phyloP scores from a whole-genome alignment of 2,113 vertebrate species.

The Tenrec ecaudatus region DNA sequence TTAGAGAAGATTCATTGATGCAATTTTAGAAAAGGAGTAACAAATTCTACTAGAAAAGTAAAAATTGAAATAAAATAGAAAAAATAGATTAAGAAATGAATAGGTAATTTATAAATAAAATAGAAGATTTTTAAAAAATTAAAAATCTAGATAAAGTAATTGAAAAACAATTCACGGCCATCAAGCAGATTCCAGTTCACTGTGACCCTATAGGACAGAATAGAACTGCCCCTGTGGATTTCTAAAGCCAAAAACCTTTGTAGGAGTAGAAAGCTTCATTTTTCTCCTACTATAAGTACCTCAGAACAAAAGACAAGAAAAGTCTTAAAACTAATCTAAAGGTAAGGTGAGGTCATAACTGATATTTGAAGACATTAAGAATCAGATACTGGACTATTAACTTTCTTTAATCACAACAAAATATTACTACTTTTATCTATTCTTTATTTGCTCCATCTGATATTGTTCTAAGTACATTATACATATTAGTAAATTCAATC shows the following conservation, averaged over 20 bases:
- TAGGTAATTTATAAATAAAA: not conserved
- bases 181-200: too few relatives aligned
- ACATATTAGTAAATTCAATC: not conserved
- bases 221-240: too few relatives aligned
- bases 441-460: not conserved
- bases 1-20: not conserved
- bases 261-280: too few relatives aligned
- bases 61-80: not conserved
- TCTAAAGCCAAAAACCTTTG: too few relatives aligned
- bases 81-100: not conserved
- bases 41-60: not conserved
- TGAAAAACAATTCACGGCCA: too few relatives aligned
- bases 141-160: not conserved
- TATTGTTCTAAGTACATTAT: not conserved
- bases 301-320: not conserved
- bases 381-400: not conserved
- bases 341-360: not conserved
- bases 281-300: too few relatives aligned
- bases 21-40: not conserved
- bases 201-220: too few relatives aligned
- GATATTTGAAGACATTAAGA: not conserved
- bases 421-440: not conserved
- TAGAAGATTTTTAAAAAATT: not conserved
- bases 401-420: not conserved
- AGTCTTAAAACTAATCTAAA: not conserved